phyloP scores from a whole-genome alignment of 2,888 invertebrate species.

The Cetonia aurata region DNA sequence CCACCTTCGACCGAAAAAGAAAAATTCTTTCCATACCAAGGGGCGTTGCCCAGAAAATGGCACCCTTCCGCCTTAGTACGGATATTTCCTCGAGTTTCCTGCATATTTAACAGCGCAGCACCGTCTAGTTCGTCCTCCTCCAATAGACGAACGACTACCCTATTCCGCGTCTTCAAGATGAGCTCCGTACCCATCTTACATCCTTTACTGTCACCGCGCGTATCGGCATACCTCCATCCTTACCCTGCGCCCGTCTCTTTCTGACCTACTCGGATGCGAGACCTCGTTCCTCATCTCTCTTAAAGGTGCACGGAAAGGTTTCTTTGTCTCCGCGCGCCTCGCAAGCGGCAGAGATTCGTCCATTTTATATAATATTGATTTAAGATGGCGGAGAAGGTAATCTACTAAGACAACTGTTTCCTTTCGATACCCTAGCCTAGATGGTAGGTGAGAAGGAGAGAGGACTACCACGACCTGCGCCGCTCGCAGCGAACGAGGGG shows the following conservation, averaged over 20 bases:
- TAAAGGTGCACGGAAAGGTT: constrained; percentile 60
- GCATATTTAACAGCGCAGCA: constrained; percentile 62
- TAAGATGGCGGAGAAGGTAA: constrained; percentile 63
- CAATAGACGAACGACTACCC: constrained; percentile 38
- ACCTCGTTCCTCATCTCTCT: constrained; percentile 56
- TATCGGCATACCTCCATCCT: constrained; percentile 42
- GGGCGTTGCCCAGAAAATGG: constrained; percentile 63
- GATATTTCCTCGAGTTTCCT: constrained; percentile 64
- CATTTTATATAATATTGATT: constrained; percentile 68
- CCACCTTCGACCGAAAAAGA: too few relatives aligned
- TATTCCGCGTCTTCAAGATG: constrained; percentile 50
- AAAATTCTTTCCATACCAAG: constrained; percentile 12
- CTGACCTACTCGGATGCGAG: constrained; percentile 45
- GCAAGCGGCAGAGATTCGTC: constrained; percentile 63
- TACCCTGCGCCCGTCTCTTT: constrained; percentile 50
- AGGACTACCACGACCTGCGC: constrained; percentile 34
- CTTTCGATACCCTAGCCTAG: neutral
- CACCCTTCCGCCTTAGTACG: constrained; percentile 65
- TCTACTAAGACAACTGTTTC: constrained; percentile 41
- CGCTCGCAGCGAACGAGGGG: constrained; percentile 10
- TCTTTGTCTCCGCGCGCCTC: constrained; percentile 61
- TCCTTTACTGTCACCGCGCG: constrained; percentile 49
- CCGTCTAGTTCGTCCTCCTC: constrained; percentile 26
- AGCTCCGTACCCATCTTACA: constrained; percentile 45
- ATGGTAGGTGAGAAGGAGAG: constrained; percentile 24